Evolutionary conservation across 2,113 vertebrate genomes (phyloP), one percentile per base, ranked within the genome.

Genomic region (Excalfactoria chinensis): DNA sequence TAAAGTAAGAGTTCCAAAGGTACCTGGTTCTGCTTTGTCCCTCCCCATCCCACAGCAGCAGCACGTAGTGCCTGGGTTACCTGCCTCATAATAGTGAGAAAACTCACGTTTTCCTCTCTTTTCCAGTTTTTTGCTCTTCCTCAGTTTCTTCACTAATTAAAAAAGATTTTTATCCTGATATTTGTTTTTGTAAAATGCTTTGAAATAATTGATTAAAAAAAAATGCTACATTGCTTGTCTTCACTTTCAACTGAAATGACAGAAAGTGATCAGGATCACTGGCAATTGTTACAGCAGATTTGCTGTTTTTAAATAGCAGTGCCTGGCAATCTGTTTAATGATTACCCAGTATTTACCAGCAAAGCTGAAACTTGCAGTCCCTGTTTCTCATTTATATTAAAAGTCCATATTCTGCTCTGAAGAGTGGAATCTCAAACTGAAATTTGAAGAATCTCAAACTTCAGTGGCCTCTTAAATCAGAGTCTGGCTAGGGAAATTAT

Each of bases 381-480:
- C 46, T 53, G 15, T 59, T 92, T 85, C n/a, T 85, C 60, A 56
- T 18, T 91, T 82, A 70, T 44, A 41, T 6, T 30, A 82, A 92
- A 88, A 88, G 78, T 9, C 25, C 28, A 7, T 82, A 82, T 81
- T 78, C 40, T 84, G 9, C 48, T 89, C 44, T 66, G 16, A 41
- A 37, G 37, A 37, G 37, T 37, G 37, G 37, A 37, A 37, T 37
- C 10, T 37, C 37, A 37, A 37, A 37, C 37, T 37, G 41, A 89
- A 76, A 25, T 44, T 63, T 46, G 63, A 93, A 76, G 11, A 53
- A 73, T 91, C 63, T 85, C 37, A 72, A 88, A 71, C n/a, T 60
- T 78, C 41, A 68, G 66, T 82, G 26, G 34, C 76, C 56, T 87
- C 40, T 56, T 84, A 93, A 86, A 74, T 55, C 51, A 67, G 12